Evolutionary conservation across 2,113 vertebrate species (phyloP).

Genomic region (Scytalopus superciliaris): DNA sequence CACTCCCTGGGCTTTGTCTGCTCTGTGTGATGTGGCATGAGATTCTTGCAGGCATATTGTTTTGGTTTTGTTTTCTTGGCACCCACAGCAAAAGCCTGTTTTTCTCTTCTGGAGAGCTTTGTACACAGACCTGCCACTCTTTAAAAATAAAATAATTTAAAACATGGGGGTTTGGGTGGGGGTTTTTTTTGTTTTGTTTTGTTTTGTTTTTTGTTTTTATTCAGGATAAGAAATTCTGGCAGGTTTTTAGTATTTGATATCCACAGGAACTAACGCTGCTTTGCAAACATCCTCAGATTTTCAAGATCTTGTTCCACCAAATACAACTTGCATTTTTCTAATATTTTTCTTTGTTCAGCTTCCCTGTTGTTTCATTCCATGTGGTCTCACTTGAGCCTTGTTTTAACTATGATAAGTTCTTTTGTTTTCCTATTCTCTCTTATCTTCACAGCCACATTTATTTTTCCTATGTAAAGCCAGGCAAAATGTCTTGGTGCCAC

Average conservation of each 20-base stretch:
- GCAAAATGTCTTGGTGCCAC: not conserved
- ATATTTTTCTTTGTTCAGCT: not conserved
- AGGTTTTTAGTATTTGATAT: not conserved
- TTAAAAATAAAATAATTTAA: not conserved
- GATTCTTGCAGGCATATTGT: not conserved
- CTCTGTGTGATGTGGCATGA: not conserved
- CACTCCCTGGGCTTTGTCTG: not conserved
- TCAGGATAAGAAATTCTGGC: not conserved
- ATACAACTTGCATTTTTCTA: not conserved
- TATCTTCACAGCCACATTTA: not conserved
- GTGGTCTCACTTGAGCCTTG: not conserved
- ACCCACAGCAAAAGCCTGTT: not conserved
- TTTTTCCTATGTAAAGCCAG: not conserved
- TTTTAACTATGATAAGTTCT: not conserved
- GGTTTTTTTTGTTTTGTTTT: too few relatives aligned
- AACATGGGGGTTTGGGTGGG: too few relatives aligned
- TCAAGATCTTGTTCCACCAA: not conserved
- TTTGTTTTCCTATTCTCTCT: constrained; percentile 5
- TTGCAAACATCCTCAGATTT: not conserved
- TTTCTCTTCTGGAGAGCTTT: not conserved
- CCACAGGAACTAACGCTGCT: not conserved
- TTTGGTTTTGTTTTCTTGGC: not conserved
- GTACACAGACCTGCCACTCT: not conserved
- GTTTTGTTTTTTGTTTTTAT: not conserved
- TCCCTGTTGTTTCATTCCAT: not conserved